phyloP scores from a whole-genome alignment of 2,797 vertebrate genomes.

The Sarcophilus harrisii region DNA sequence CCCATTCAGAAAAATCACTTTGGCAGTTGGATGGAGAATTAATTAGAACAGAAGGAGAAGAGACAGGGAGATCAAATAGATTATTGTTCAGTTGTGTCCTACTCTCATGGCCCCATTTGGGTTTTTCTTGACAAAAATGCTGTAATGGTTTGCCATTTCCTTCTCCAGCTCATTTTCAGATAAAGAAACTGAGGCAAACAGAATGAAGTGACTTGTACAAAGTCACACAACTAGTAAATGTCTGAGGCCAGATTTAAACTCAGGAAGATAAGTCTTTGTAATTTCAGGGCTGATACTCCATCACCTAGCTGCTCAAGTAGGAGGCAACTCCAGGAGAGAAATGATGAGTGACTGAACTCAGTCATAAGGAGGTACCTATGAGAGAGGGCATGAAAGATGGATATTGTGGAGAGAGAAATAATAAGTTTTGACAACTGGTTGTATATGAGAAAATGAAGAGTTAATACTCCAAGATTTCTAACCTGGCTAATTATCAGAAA shows the following conservation, averaged over 20 bases:
- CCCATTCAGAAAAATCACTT: neutral
- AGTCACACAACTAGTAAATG: neutral
- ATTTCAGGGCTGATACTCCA: neutral
- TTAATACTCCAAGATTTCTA: neutral
- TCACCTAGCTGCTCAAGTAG: neutral
- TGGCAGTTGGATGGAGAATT: neutral
- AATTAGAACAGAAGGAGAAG: neutral
- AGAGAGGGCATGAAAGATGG: neutral
- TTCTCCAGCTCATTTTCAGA: neutral
- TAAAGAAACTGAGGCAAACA: neutral
- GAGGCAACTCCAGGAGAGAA: neutral
- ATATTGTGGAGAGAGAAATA: neutral
- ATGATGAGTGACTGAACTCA: neutral
- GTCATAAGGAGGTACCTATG: neutral
- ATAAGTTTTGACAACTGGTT: too few relatives aligned
- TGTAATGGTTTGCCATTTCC: neutral
- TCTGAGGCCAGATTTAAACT: neutral
- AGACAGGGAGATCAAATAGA: neutral
- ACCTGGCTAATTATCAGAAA: neutral
- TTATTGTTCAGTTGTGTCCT: neutral
- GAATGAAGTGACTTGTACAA: neutral
- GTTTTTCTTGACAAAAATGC: neutral
- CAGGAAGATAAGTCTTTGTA: neutral
- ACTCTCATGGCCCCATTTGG: neutral
- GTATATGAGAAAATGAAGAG: neutral